Percentiles rank a stretch among this genome's conserved stretches.
Evolutionary conservation across 2,797 vertebrate species (phyloP).

Genomic region (Enteromius trimaculatus): DNA sequence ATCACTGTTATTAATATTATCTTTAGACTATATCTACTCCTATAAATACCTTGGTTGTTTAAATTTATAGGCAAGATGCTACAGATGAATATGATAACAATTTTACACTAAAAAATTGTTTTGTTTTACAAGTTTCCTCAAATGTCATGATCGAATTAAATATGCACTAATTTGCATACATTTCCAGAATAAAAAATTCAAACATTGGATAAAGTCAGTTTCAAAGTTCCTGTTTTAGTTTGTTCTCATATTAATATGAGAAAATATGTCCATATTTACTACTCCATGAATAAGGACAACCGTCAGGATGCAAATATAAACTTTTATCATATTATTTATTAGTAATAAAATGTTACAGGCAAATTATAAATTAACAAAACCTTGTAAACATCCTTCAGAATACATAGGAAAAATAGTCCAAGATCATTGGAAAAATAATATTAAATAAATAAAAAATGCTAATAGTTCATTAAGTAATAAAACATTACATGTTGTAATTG

Average conservation of each 20-base stretch:
- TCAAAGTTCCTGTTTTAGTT: background rate
- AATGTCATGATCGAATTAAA: background rate
- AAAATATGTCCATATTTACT: too few species aligned
- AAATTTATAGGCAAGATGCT: background rate
- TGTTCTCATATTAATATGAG: background rate
- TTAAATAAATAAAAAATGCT: too few species aligned
- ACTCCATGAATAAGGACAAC: background rate
- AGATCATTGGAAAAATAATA: background rate
- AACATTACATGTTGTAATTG: background rate
- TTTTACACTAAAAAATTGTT: background rate
- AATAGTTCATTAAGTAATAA: background rate
- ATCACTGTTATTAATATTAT: conserved; percentile 38
- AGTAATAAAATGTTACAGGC: background rate
- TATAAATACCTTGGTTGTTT: background rate
- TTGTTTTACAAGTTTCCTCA: background rate
- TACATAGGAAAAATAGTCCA: background rate
- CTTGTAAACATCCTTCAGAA: background rate
- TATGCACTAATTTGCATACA: background rate
- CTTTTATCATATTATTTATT: background rate
- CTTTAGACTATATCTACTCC: background rate
- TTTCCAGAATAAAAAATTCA: background rate
- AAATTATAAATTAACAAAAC: background rate
- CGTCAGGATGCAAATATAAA: background rate
- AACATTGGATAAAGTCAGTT: background rate
- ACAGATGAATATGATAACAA: background rate